Evolutionary conservation across 2,888 invertebrate genomes (phyloP).

Genomic region (Helleia helle): DNA sequence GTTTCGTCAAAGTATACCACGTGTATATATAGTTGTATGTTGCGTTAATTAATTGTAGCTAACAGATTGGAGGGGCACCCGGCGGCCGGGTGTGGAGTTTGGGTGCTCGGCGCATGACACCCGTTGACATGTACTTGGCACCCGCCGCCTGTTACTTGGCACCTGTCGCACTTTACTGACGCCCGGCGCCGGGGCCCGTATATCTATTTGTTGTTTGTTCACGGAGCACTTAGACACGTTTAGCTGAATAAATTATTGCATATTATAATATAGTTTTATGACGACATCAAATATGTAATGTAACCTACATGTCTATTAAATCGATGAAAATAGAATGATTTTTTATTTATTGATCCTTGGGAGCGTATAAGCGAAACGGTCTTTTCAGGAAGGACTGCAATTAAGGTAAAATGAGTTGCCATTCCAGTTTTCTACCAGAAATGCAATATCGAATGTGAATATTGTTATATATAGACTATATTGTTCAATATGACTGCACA

Average conservation of each 20-base stretch:
- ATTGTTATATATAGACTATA: too few species aligned
- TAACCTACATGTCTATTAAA: conserved; percentile 75
- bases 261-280: conserved; percentile 69
- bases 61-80: conserved; percentile 33
- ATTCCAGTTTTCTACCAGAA: too few species aligned
- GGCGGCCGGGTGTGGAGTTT: conserved; percentile 15
- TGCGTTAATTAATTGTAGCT: conserved; percentile 48
- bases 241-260: conserved; percentile 65
- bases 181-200: conserved; percentile 10
- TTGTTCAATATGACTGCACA: too few species aligned
- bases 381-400: too few species aligned
- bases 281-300: conserved; percentile 70
- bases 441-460: too few species aligned
- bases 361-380: too few species aligned
- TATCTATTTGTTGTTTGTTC: conserved; percentile 54
- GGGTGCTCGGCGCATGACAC: conserved; percentile 4
- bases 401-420: too few species aligned
- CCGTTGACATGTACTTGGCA: too few species aligned
- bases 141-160: too few species aligned
- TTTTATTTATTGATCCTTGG: too few species aligned
- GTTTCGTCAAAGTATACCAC: conserved; percentile 18
- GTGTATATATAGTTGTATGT: conserved; percentile 27
- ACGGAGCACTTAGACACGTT: conserved; percentile 63
- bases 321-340: conserved; percentile 66
- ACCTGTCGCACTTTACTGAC: too few species aligned